Conservation (phyloP, 2,797 vertebrate genomes). For the Limosa lapponica region DNA sequence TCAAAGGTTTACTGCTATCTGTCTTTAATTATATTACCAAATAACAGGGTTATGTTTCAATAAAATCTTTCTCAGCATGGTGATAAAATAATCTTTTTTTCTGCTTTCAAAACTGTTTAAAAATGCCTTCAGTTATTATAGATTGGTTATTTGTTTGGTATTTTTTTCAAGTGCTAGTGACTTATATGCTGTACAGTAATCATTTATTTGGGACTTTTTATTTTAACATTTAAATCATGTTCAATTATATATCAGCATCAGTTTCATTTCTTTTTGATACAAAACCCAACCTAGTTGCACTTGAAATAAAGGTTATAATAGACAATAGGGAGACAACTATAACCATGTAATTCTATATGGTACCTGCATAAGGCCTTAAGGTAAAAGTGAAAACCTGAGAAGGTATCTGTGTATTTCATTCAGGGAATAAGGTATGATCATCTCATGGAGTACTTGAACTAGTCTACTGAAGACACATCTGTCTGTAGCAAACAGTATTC, state of each 20-base stretch:
- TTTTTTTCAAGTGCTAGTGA: not conserved
- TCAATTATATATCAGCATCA: not conserved
- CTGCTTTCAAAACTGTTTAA: not conserved
- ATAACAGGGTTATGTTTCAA: not conserved
- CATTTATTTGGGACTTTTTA: not conserved
- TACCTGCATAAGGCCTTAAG: not conserved
- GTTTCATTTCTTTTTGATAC: not conserved
- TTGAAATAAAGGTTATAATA: not conserved
- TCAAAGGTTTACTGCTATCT: not conserved
- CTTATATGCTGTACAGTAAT: accelerated
- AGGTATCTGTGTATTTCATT: not conserved
- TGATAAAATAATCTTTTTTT: not conserved
- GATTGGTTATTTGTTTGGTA: not conserved
- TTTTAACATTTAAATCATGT: not conserved
- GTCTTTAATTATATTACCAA: not conserved
- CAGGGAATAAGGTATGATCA: not conserved
- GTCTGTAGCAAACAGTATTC: not conserved
- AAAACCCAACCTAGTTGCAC: not conserved
- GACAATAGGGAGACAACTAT: not conserved
- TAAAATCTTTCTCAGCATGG: not conserved
- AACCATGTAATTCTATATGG: not conserved
- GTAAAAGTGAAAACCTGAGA: not conserved
- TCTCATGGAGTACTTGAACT: not conserved
- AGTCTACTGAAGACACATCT: not conserved
- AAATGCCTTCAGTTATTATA: not conserved